Percentiles rank a stretch among this genome's conserved stretches.
These are phyloP conservation scores for cat (Felis catus) DNA, from an alignment of 2,113 vertebrate species.

Conservation along the genomic window DNA sequence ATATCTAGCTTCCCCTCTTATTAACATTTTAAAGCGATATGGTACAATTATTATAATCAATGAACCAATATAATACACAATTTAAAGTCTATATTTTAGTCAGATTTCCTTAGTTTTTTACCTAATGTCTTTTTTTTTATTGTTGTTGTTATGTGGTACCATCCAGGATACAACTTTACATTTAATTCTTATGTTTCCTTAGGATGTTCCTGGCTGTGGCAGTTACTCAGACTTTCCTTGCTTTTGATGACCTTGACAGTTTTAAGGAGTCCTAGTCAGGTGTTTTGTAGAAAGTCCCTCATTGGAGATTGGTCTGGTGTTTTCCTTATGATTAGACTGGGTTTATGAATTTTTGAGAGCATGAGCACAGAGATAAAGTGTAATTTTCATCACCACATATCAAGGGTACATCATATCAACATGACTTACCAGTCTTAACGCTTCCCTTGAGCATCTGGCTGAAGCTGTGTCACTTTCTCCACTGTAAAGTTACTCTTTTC, in stretches of 20 bases:
- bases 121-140: not conserved
- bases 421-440: not conserved
- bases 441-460: not conserved
- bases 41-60: not conserved
- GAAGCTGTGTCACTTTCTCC: not conserved
- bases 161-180: not conserved
- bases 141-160: not conserved
- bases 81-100: conserved; percentile 25
- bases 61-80: not conserved
- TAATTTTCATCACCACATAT: not conserved
- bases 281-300: not conserved
- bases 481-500: not conserved
- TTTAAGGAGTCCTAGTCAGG: not conserved
- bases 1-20: not conserved
- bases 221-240: not conserved
- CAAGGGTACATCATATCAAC: not conserved
- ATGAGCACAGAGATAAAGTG: not conserved
- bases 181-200: not conserved
- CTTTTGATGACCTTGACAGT: not conserved
- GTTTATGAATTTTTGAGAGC: not conserved
- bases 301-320: not conserved
- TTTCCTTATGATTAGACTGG: not conserved
- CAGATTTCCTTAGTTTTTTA: not conserved
- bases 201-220: not conserved
- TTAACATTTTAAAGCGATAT: not conserved